Evolutionary conservation across 2,113 vertebrate genomes (phyloP).

Genomic region (Bos javanicus): DNA sequence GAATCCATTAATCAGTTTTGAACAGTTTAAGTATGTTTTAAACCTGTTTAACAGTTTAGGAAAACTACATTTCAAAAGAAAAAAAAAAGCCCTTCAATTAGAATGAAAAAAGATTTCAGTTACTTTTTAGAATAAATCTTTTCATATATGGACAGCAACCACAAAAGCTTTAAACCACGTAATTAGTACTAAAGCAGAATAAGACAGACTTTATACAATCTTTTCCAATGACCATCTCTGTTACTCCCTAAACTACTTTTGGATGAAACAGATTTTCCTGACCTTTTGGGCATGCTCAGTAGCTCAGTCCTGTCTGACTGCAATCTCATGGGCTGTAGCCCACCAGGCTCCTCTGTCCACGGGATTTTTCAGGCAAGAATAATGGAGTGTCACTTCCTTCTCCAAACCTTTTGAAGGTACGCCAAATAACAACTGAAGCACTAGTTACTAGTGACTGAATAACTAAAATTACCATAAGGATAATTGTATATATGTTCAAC

Average conservation of each 20-base stretch:
- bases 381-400: background rate
- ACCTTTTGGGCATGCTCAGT: background rate
- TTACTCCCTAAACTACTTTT: background rate
- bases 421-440: background rate
- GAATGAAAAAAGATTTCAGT: background rate
- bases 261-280: background rate
- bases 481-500: background rate
- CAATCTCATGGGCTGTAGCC: background rate
- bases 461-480: background rate
- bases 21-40: background rate
- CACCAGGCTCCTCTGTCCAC: background rate
- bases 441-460: background rate
- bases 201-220: background rate
- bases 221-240: background rate
- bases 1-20: background rate
- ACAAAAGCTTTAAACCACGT: background rate
- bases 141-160: background rate
- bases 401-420: background rate
- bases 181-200: background rate
- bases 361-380: background rate
- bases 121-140: slow-evolving; percentile 5
- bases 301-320: background rate
- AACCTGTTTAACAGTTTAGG: background rate
- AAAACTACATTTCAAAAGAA: background rate
- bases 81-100: background rate